Base-by-base conservation (phyloP, 2,888 invertebrate species). In the Apodemia duryi region DNA sequence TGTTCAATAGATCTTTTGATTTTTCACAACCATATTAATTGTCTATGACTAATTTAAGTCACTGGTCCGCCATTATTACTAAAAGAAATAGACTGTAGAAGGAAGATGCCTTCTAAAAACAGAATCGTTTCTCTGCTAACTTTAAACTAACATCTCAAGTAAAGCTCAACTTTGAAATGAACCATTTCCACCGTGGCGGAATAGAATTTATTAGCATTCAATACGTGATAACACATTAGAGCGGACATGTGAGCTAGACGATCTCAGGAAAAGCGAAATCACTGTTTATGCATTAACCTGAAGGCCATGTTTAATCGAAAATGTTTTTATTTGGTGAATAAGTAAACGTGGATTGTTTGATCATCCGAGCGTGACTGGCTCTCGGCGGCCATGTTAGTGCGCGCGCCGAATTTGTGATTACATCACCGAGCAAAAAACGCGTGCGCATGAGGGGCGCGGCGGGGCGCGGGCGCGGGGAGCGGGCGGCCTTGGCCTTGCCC, bases 401-500 rank as follows among this genome's bases (percentile, higher is more conserved):
- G 80, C 80, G 82, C 85, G 87, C 88, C 87, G 85, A 90, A 89
- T 85, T 86, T 85, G 81, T 79, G 84, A 87, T 90, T 90, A 91
- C 89, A 90, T 91, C 91, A 91, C 82, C 82, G 82, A 80, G 85
- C 87, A 89, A 90, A 90, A 88, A 84, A 79, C 76, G 82, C 80
- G 81, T 83, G 84, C 84, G 81, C 83, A 81, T 78, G 80, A 72
- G 69, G 69, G 69, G 71, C 64, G 66, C 68, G 67, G 67, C 38
- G 38, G 38, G 38, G 38, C 38, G 38, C 7, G 7, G 38, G 70
- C 63, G 60, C 69, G 64, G 66, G 64, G 69, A 70, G 62, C 72
- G 68, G 72, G 72, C 82, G 86, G 81, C 90, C 89, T 89, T 90
- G 89, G 90, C 89, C 89, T 91, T 89, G 90, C 86, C 82, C 88